phyloP scores from a whole-genome alignment of 2,797 vertebrate species.

The Tenualosa ilisha region DNA sequence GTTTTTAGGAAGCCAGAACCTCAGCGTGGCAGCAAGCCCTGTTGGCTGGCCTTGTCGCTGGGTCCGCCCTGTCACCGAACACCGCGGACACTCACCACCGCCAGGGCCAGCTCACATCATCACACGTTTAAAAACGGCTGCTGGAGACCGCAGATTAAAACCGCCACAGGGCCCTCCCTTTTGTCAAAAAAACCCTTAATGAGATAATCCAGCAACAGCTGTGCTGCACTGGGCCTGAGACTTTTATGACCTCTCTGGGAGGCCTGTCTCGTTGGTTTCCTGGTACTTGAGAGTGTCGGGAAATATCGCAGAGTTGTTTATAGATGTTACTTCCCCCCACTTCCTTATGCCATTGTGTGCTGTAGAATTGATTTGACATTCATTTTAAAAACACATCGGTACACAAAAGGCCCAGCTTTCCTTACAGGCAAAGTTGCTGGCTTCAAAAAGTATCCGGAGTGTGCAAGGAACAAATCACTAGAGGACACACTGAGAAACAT shows the following conservation, averaged over 20 bases:
- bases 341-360: slow-evolving; percentile 12
- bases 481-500: not conserved
- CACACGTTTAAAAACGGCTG: slow-evolving; percentile 17
- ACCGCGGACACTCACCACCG: not conserved
- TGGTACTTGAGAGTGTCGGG: slow-evolving; percentile 24
- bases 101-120: slow-evolving; percentile 4
- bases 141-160: not conserved
- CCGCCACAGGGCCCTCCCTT: not conserved
- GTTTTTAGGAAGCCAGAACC: slow-evolving; percentile 1
- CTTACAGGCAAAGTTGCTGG: not conserved
- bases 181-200: slow-evolving; percentile 2
- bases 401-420: not conserved
- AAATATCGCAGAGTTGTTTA: slow-evolving; percentile 19
- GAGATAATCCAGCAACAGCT: slow-evolving; percentile 22
- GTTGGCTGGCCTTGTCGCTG: not conserved
- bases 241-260: slow-evolving; percentile 12
- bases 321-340: not conserved
- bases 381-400: not conserved
- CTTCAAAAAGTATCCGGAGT: not conserved
- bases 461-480: not conserved
- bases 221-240: not conserved
- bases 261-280: slow-evolving; percentile 14
- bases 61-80: slow-evolving; percentile 15
- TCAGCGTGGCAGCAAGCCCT: slow-evolving; percentile 9
- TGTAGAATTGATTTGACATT: slow-evolving; percentile 20